These are phyloP conservation scores for Lepidothrix coronata DNA, from an alignment of 2,113 vertebrate genomes.

Conservation along the genomic window DNA sequence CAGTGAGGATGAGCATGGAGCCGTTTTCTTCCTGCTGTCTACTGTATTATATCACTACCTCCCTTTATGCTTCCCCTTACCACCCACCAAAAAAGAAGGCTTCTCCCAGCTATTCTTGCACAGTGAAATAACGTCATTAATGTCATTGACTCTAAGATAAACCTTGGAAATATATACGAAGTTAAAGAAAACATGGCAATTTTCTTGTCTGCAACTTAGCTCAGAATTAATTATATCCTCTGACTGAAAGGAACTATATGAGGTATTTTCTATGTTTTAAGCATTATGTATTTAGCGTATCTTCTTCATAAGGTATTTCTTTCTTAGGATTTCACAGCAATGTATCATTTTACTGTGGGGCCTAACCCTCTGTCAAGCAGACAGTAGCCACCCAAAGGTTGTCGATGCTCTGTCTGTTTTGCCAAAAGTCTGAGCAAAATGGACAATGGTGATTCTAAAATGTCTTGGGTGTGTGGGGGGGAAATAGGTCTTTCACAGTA, in stretches of 20 bases:
- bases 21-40: not conserved
- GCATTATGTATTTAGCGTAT: not conserved
- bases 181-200: not conserved
- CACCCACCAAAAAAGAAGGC: not conserved
- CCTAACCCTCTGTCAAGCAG: not conserved
- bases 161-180: not conserved
- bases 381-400: not conserved
- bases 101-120: not conserved
- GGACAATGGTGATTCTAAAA: not conserved
- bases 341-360: not conserved
- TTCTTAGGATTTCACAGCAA: not conserved
- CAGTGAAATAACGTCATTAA: not conserved
- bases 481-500: not conserved
- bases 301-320: not conserved
- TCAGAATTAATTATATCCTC: not conserved
- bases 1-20: not conserved
- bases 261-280: not conserved
- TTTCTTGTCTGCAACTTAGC: not conserved
- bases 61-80: not conserved
- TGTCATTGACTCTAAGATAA: not conserved
- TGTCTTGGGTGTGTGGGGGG: accelerated
- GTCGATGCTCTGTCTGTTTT: not conserved
- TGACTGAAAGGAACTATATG: not conserved
- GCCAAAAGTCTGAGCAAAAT: not conserved
- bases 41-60: not conserved